Conservation (phyloP, 2,888 invertebrate species). For the Latrodectus elegans region DNA sequence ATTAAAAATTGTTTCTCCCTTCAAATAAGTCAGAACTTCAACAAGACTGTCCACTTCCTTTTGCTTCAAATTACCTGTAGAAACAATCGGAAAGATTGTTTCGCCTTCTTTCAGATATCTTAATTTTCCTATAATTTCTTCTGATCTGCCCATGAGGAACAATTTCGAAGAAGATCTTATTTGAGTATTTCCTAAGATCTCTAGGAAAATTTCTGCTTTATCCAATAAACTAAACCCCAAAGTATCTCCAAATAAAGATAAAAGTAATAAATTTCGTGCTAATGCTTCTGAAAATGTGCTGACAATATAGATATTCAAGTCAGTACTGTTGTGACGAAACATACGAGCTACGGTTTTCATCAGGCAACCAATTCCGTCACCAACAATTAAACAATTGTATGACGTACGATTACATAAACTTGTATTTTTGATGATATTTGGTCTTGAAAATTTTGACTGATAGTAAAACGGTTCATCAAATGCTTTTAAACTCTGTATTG, state of each 20-base stretch:
- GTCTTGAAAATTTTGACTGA: background rate
- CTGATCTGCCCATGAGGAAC: conserved; percentile 16
- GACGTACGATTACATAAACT: background rate
- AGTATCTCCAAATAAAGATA: conserved; percentile 24
- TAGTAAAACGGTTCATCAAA: conserved; percentile 8
- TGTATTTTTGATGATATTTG: background rate
- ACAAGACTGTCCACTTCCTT: conserved; percentile 40
- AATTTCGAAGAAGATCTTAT: conserved; percentile 11
- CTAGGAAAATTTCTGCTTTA: conserved; percentile 46
- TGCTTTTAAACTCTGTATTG: background rate
- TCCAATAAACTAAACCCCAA: conserved; percentile 23
- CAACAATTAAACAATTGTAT: conserved; percentile 31
- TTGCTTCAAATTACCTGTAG: conserved; percentile 23
- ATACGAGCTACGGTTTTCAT: conserved; percentile 46
- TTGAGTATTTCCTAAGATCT: conserved; percentile 48
- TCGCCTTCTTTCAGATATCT: background rate
- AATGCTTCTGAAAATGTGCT: conserved; percentile 36
- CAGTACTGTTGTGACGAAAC: conserved; percentile 9
- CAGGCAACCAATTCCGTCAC: conserved; percentile 43
- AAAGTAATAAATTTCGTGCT: conserved; percentile 24
- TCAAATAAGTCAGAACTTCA: conserved; percentile 24
- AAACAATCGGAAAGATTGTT: conserved; percentile 6
- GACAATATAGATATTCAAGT: conserved; percentile 37
- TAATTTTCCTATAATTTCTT: conserved; percentile 10
- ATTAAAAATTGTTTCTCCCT: conserved; percentile 18